A percentile compares a stretch with the other conserved stretches of the same genome.
phyloP scores from a whole-genome alignment of 2,888 invertebrate species.

The Chrysodeixis includens region DNA sequence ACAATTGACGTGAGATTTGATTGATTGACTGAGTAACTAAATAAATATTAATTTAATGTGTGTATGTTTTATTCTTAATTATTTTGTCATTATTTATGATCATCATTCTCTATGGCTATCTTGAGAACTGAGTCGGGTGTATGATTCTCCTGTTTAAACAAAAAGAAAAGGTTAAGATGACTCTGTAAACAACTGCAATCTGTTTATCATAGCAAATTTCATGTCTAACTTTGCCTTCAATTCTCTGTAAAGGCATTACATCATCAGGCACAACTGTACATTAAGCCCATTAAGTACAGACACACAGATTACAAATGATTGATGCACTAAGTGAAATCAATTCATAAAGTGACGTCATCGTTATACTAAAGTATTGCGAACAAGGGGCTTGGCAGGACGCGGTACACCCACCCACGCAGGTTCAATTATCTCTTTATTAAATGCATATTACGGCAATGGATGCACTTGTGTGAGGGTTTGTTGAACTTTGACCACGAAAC shows the following conservation, averaged over 20 bases:
- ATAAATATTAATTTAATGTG: no score
- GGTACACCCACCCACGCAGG: conserved; percentile 59
- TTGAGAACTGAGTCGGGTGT: no score
- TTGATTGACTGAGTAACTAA: no score
- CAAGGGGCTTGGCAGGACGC: conserved; percentile 6
- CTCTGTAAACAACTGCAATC: no score
- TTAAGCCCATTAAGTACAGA: background rate
- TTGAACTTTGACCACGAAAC: conserved; percentile 56
- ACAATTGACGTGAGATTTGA: background rate
- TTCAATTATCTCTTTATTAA: conserved; percentile 69
- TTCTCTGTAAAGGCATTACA: background rate
- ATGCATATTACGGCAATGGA: conserved; percentile 61
- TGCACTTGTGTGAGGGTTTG: conserved; percentile 56
- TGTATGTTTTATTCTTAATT: no score
- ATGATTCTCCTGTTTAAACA: no score
- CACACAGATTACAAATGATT: background rate
- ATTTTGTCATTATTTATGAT: no score
- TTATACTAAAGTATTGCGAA: background rate
- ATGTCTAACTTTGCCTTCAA: background rate
- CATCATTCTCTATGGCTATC: no score
- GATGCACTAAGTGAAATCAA: background rate
- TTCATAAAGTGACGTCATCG: conserved; percentile 32
- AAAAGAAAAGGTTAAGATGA: no score
- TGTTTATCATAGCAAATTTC: no score
- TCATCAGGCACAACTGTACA: background rate